phyloP scores from a whole-genome alignment of 2,888 invertebrate genomes.

The Notocelia uddmanniana region DNA sequence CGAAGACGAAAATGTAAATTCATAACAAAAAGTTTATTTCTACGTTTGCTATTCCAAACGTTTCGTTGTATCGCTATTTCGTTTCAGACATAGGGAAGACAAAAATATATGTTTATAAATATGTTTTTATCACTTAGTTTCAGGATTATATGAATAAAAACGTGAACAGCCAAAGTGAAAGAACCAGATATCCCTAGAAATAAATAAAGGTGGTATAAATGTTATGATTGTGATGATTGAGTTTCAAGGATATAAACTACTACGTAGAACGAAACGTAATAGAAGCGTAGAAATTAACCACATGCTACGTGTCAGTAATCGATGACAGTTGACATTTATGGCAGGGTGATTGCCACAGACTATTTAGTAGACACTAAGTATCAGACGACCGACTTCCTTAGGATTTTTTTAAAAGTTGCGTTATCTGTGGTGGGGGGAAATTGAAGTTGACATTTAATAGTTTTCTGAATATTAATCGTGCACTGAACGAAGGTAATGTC shows the following conservation, averaged over 20 bases:
- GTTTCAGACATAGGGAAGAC: background rate
- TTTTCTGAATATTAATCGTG: too few relatives aligned
- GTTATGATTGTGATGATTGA: background rate
- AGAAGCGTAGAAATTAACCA: slow-evolving; percentile 19
- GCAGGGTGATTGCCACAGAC: too few relatives aligned
- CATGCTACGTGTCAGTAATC: slow-evolving; percentile 32
- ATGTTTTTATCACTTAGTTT: background rate
- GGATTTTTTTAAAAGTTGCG: too few relatives aligned
- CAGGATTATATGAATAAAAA: background rate
- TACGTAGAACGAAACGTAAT: slow-evolving; percentile 17
- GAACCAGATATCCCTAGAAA: too few relatives aligned
- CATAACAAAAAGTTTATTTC: slow-evolving; percentile 30
- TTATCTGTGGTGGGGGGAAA: too few relatives aligned
- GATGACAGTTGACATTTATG: slow-evolving; percentile 11
- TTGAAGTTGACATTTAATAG: too few relatives aligned
- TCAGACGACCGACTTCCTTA: too few relatives aligned
- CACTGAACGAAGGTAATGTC: too few relatives aligned
- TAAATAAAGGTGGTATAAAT: background rate
- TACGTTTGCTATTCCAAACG: slow-evolving; percentile 29
- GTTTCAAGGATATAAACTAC: background rate
- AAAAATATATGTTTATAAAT: background rate
- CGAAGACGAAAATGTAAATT: slow-evolving; percentile 51
- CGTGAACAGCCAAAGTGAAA: background rate
- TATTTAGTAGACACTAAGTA: too few relatives aligned
- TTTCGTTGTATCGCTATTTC: slow-evolving; percentile 9